These are phyloP conservation scores for Barypeithes pellucidus DNA, from an alignment of 2,888 invertebrate species.

Conservation along the genomic window DNA sequence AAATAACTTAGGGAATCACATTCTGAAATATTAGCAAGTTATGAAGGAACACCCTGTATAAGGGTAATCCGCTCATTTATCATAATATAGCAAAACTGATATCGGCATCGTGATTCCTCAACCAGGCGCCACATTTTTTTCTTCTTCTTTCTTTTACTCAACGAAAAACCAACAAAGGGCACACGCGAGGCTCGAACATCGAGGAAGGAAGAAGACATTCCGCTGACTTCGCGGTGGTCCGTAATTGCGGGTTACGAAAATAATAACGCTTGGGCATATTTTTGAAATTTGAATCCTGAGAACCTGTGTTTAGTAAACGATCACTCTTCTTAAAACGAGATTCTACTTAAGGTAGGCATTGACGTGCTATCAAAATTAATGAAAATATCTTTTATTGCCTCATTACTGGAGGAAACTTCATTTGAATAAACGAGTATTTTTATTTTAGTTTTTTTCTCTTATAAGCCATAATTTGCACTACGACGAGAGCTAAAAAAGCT, in stretches of 20 bases:
- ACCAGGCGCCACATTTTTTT: conserved; percentile 13
- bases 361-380: conserved; percentile 20
- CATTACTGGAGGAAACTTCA: background rate
- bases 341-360: conserved; percentile 40
- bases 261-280: conserved; percentile 59
- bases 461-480: too few relatives aligned
- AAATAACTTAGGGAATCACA: too few relatives aligned
- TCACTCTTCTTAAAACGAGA: conserved; percentile 56
- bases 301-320: conserved; percentile 68
- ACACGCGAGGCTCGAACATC: conserved; percentile 31
- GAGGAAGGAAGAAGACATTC: conserved; percentile 50
- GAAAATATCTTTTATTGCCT: background rate
- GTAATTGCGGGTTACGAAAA: conserved; percentile 68
- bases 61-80: too few relatives aligned
- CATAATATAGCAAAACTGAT: too few relatives aligned
- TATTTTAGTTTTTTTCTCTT: too few relatives aligned
- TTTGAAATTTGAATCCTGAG: conserved; percentile 69
- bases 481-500: too few relatives aligned
- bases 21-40: too few relatives aligned
- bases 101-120: background rate
- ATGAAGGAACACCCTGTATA: too few relatives aligned
- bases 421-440: too few relatives aligned
- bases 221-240: conserved; percentile 65
- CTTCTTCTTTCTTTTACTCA: conserved; percentile 15
- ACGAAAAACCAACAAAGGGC: conserved; percentile 38